Base-by-base conservation (phyloP, 2,888 invertebrate species). In the Gastracanthus pulcherrimus region DNA sequence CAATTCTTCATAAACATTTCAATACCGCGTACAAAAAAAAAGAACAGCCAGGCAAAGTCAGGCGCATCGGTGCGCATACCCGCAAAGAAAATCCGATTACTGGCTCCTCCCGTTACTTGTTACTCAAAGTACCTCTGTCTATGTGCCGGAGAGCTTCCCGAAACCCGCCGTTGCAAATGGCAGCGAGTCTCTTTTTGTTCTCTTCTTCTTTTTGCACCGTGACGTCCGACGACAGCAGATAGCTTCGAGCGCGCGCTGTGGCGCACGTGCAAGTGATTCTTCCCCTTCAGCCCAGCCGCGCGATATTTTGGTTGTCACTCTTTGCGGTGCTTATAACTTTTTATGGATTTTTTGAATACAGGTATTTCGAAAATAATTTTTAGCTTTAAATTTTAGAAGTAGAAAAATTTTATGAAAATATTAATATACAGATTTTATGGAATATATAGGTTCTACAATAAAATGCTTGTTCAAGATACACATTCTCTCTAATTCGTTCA, bases 81-180 rank as follows among this genome's bases (percentile, higher is more conserved):
- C 16, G 11, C 11, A n/a, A 41, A 48, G 55, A 71, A 75, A 76
- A 79, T 79, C 76, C 64, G 79, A 82, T 76, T 67, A 76, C 26
- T 26, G 60, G 34, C 82, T 76, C 71, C 79, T 45, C 76, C 71
- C 79, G 48, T 71, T 76, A 76, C 71, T 72, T 79, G 75, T 75
- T 72, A 67, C 71, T 58, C 71, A 67, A 72, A 71, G 79, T 76
- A 79, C 66, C 76, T 80, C 71, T 82, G 76, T 80, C 79, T 72
- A 70, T 31, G 75, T 79, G 67, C 62, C 13, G 16, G 66, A 19
- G 7, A 34, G 66, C 55, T 55, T n/a, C 11, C 13, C 13, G 55
- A 2, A 16, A 31, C 41, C 60, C 48, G 55, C 36, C 13, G 67
- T 76, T 55, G 26, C 41, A 41, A 67, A 69, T 51, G 23, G 29